Conservation (phyloP, 2,113 vertebrate genomes). For the Anarhynchus alexandrinus region DNA sequence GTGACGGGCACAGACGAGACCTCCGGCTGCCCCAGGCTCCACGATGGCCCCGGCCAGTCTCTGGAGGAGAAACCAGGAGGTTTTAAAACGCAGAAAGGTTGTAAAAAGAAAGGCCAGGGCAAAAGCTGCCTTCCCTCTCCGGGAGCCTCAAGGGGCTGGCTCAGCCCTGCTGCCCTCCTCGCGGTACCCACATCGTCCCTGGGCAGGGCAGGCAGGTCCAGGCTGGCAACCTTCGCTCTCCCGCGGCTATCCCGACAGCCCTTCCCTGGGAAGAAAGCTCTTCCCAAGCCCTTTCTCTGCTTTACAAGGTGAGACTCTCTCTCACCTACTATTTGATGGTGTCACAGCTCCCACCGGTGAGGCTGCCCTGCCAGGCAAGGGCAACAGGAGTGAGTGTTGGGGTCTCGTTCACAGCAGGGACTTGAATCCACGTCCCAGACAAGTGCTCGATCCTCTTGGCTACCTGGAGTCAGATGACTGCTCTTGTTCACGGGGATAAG, state of each 20-base stretch:
- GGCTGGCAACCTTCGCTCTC: neutral
- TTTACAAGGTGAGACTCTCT: neutral
- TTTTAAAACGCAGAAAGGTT: neutral
- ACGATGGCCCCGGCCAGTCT: neutral
- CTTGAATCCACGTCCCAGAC: neutral
- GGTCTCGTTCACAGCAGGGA: neutral
- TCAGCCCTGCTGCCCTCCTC: neutral
- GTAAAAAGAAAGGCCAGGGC: neutral
- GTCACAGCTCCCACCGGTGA: fast-evolving
- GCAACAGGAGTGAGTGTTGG: fast-evolving
- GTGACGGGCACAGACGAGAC: neutral
- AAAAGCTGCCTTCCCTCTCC: neutral
- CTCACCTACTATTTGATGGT: neutral
- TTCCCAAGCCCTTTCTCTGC: neutral
- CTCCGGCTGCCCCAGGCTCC: neutral
- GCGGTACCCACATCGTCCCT: neutral
- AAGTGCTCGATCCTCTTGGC: neutral
- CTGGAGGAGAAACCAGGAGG: neutral
- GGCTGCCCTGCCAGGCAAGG: neutral
- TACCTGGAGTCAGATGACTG: neutral
- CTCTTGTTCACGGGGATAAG: neutral
- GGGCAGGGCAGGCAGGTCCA: neutral
- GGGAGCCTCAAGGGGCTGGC: neutral
- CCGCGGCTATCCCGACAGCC: neutral
- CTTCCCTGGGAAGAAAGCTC: neutral